Conservation (phyloP, 2,113 vertebrate species). For the Mirza zaza region DNA sequence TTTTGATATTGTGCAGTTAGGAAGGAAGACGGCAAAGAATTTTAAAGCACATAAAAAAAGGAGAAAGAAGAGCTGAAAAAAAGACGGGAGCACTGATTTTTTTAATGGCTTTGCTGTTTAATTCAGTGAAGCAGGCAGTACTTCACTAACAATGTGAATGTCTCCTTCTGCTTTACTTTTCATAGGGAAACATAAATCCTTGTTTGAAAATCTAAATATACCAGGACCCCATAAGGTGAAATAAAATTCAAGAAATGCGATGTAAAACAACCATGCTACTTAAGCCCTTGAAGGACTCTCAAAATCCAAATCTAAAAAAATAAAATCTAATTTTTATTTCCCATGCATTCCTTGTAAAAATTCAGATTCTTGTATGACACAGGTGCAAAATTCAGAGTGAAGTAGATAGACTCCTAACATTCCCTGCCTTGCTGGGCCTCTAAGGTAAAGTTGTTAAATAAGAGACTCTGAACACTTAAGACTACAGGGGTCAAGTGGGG, state of each 20-base stretch:
- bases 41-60: constrained; percentile 37
- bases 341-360: accelerated
- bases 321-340: no score
- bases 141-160: not conserved
- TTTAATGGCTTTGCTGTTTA: not conserved
- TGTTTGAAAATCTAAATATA: not conserved
- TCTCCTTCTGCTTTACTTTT: not conserved
- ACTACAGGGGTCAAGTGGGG: accelerated
- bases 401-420: no score
- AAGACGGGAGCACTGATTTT: not conserved
- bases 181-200: not conserved
- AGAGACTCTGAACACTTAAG: not conserved
- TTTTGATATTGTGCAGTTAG: constrained; percentile 68
- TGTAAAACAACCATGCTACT: not conserved
- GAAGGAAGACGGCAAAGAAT: constrained; percentile 61
- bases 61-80: constrained; percentile 35
- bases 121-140: not conserved
- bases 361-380: not conserved
- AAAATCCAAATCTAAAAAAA: not conserved
- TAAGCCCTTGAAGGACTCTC: not conserved
- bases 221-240: not conserved
- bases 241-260: constrained; percentile 22
- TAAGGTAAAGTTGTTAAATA: not conserved
- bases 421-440: not conserved
- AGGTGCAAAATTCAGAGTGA: not conserved